A percentile compares a stretch with the other conserved stretches of the same genome.
phyloP scores from a whole-genome alignment of 2,113 vertebrate genomes.

The Tor tambroides region DNA sequence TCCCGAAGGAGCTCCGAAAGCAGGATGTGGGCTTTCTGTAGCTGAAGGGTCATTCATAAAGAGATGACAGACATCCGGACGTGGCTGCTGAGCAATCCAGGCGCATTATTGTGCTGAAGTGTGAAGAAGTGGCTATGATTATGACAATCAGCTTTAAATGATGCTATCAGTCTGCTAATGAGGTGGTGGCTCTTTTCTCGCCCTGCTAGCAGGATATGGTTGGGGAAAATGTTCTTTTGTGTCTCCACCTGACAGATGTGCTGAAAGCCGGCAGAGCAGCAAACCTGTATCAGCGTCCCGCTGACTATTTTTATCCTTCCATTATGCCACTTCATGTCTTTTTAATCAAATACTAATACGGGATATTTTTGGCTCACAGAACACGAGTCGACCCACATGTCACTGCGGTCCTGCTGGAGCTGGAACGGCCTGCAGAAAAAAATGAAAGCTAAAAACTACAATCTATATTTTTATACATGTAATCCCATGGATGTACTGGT shows the following conservation, averaged over 20 bases:
- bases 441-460: neutral
- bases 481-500: conserved; percentile 21
- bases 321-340: conserved; percentile 42
- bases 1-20: neutral
- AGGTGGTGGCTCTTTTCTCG: neutral
- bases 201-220: neutral
- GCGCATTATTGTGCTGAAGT: neutral
- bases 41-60: neutral
- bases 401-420: conserved; percentile 6
- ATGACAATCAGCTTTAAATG: neutral
- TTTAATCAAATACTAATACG: conserved; percentile 49
- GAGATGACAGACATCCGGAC: neutral
- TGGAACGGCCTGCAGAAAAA: neutral
- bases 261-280: conserved; percentile 38
- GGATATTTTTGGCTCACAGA: conserved; percentile 40
- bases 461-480: neutral
- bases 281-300: conserved; percentile 33
- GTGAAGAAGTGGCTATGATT: neutral
- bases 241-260: conserved; percentile 53
- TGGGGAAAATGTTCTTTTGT: conserved; percentile 4
- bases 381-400: conserved; percentile 8
- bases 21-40: neutral
- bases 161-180: conserved; percentile 3
- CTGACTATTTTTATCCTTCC: conserved; percentile 45
- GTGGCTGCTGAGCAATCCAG: neutral